These are phyloP conservation scores for Aptenodytes patagonicus DNA, from an alignment of 2,113 vertebrate genomes.

Conservation along the genomic window DNA sequence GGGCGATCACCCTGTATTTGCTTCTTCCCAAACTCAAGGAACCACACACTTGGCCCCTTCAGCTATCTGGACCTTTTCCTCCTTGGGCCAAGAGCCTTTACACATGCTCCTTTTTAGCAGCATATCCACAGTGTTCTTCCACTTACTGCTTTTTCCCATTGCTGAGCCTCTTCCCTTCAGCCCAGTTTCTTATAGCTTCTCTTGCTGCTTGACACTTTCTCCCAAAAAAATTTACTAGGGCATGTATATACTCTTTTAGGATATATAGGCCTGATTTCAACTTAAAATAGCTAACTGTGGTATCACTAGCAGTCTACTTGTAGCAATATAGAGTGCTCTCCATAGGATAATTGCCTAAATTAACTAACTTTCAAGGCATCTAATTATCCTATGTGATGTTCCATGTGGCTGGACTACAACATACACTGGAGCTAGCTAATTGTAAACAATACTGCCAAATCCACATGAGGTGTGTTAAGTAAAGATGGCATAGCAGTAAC, in stretches of 20 bases:
- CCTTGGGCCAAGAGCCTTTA: not conserved
- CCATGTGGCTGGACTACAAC: not conserved
- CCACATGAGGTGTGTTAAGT: not conserved
- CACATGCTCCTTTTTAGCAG: not conserved
- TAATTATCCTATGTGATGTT: not conserved
- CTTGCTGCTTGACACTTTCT: not conserved
- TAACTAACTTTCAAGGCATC: not conserved
- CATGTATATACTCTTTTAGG: not conserved
- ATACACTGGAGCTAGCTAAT: not conserved
- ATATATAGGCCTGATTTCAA: not conserved
- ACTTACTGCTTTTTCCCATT: not conserved
- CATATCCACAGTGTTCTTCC: not conserved
- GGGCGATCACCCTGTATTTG: not conserved
- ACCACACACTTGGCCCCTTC: not conserved
- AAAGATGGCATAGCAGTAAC: not conserved
- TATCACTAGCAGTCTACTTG: not conserved
- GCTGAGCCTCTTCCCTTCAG: not conserved
- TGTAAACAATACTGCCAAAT: not conserved
- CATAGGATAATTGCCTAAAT: not conserved
- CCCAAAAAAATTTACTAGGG: not conserved
- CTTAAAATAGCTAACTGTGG: not conserved
- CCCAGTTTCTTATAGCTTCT: not conserved
- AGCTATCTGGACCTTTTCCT: not conserved
- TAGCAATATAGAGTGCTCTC: not conserved
- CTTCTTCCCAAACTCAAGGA: not conserved